Conservation (phyloP, 2,113 vertebrate genomes). For the Aegotheles bennettii region DNA sequence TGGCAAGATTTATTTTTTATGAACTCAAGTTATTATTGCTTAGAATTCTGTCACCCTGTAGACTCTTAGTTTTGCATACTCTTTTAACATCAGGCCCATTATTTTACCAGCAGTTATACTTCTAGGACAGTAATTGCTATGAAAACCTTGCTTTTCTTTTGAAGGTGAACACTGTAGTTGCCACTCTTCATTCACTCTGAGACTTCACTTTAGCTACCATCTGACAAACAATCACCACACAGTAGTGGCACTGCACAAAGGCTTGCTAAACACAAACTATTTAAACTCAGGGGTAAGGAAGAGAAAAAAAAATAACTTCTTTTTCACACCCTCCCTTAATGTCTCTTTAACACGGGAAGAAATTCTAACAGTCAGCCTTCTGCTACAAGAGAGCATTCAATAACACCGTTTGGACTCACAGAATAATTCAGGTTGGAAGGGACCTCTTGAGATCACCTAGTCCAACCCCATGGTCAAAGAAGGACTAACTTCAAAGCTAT, state of each 20-base stretch:
- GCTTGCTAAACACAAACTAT: background rate
- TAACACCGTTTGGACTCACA: background rate
- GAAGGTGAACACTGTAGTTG: background rate
- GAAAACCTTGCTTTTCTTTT: background rate
- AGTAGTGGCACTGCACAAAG: background rate
- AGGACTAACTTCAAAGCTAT: background rate
- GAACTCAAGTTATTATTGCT: background rate
- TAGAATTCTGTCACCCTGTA: background rate
- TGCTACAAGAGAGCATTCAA: background rate
- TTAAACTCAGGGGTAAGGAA: background rate
- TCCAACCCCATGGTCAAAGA: background rate
- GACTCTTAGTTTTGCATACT: background rate
- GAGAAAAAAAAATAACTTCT: background rate
- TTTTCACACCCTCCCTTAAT: background rate
- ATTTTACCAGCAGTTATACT: background rate
- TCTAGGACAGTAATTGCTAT: background rate
- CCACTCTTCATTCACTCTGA: background rate
- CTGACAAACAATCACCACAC: background rate
- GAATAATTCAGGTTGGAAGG: background rate
- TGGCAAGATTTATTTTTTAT: slow-evolving; percentile 10
- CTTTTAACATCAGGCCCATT: slow-evolving; percentile 9
- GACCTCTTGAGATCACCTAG: background rate
- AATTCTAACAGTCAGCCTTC: background rate
- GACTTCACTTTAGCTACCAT: background rate
- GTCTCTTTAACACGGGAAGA: background rate